Evolutionary conservation across 2,113 vertebrate species (phyloP).

Genomic region (Panthera leo): DNA sequence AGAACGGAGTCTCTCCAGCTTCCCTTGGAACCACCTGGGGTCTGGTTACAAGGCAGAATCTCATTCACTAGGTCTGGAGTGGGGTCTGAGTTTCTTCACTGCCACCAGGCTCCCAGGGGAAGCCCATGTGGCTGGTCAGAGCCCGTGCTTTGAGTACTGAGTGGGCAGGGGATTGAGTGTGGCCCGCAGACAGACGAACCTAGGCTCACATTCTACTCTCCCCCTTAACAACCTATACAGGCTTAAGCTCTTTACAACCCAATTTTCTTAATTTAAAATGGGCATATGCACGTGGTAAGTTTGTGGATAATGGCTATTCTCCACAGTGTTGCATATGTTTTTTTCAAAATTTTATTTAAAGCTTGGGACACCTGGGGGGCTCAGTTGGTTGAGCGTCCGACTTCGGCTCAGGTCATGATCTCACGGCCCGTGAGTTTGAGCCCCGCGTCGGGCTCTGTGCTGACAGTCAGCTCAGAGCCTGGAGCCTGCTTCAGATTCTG

Average conservation of each 20-base stretch:
- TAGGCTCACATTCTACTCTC: background rate
- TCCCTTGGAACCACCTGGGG: background rate
- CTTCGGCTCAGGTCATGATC: no score
- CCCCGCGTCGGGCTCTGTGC: no score
- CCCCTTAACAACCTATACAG: background rate
- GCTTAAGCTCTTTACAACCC: background rate
- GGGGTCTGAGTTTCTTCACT: background rate
- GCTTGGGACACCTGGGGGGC: no score
- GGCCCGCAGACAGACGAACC: background rate
- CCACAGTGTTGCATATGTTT: background rate
- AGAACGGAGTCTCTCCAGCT: background rate
- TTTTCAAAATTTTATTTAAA: no score
- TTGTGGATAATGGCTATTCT: background rate
- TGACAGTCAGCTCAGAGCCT: no score
- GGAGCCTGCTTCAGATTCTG: no score
- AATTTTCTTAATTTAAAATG: background rate
- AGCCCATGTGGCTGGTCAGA: accelerated
- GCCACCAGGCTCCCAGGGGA: background rate
- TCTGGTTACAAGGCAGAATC: background rate
- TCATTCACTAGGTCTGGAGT: background rate
- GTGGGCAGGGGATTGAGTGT: background rate
- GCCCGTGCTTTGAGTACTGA: no score
- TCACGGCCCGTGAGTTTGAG: no score
- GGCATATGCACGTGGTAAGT: background rate
- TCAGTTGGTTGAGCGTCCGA: no score